These are phyloP conservation scores for Aptenodytes patagonicus DNA, from an alignment of 2,113 vertebrate genomes.

Conservation along the genomic window DNA sequence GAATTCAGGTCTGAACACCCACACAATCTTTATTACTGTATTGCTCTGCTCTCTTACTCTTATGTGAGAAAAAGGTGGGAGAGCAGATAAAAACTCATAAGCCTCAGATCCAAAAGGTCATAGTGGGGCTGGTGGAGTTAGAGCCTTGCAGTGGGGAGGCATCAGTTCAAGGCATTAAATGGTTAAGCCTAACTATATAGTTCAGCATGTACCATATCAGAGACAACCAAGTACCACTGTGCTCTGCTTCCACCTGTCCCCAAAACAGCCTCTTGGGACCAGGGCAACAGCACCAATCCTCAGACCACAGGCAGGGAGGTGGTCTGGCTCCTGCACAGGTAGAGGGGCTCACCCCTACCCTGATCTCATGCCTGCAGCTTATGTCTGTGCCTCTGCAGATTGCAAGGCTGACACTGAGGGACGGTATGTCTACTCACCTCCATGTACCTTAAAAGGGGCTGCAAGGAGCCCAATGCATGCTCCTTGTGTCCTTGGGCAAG, in stretches of 20 bases:
- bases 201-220: rapidly evolving
- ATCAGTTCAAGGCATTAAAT: not conserved
- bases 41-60: not conserved
- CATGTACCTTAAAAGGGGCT: not conserved
- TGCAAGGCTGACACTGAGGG: not conserved
- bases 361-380: not conserved
- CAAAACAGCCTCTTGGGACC: not conserved
- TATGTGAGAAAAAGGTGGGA: slow-evolving; percentile 59
- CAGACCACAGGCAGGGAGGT: not conserved
- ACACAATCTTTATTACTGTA: slow-evolving; percentile 34
- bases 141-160: not conserved
- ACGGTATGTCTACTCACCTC: not conserved
- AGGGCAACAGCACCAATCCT: not conserved
- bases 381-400: not conserved
- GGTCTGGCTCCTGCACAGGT: not conserved
- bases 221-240: not conserved
- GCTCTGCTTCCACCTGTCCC: not conserved
- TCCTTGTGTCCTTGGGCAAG: not conserved
- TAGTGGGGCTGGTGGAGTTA: not conserved
- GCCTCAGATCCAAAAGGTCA: slow-evolving; percentile 15
- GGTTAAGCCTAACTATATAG: not conserved
- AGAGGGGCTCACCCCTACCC: not conserved
- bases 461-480: not conserved
- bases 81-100: slow-evolving; percentile 2
- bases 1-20: slow-evolving; percentile 30